Percentiles rank a stretch among this genome's conserved stretches.
Evolutionary conservation across 2,888 invertebrate genomes (phyloP).

Genomic region (Lasioglossum leucozonium): DNA sequence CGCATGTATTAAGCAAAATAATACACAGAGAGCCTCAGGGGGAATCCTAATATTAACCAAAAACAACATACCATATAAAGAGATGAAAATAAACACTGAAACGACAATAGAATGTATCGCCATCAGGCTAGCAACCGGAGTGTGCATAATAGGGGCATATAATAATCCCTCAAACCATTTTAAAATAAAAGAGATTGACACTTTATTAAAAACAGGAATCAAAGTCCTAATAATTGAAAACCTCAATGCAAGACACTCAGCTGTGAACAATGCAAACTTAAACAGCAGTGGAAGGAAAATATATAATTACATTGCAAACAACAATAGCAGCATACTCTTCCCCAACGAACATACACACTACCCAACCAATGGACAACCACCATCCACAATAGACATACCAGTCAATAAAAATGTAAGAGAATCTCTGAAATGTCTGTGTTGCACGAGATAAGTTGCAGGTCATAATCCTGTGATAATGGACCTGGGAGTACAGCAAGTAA

Average conservation of each 20-base stretch:
- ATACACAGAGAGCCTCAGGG: constrained; percentile 38
- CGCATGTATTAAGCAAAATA: constrained; percentile 53
- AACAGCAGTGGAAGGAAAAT: constrained; percentile 59
- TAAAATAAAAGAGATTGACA: constrained; percentile 51
- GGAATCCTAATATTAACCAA: constrained; percentile 61
- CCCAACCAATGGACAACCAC: too few species aligned
- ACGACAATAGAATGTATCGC: constrained; percentile 50
- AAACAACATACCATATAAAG: constrained; percentile 47
- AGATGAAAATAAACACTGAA: neutral
- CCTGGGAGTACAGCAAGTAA: too few species aligned
- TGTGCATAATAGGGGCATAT: constrained; percentile 57
- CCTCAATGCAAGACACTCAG: constrained; percentile 64
- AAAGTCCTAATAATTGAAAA: constrained; percentile 67
- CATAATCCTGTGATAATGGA: neutral
- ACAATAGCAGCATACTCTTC: constrained; percentile 56
- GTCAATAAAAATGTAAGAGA: too few species aligned
- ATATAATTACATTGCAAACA: constrained; percentile 18
- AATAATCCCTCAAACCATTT: constrained; percentile 57
- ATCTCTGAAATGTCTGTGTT: too few species aligned
- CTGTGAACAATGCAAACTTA: constrained; percentile 58
- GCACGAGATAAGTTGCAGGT: too few species aligned
- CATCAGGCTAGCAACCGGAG: constrained; percentile 53
- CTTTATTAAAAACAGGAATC: constrained; percentile 48
- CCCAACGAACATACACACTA: too few species aligned
- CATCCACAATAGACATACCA: too few species aligned